Base-by-base conservation (phyloP, 64 coral and sea anemone genomes). In the Cladopsammia gracilis region DNA sequence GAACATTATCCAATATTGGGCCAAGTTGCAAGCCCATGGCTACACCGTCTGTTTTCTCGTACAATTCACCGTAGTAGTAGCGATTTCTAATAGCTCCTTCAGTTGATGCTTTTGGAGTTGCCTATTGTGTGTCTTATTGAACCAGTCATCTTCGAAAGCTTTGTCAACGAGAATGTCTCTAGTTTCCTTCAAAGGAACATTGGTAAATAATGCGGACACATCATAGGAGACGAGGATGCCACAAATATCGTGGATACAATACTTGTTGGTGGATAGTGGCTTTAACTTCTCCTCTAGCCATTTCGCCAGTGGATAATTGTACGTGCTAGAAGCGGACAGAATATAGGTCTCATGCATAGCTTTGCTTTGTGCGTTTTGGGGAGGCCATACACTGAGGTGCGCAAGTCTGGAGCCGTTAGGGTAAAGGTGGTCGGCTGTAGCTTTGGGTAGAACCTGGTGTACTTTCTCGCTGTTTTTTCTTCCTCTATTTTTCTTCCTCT, bases 401-500 rank as follows among this genome's bases (percentile, higher is more conserved):
- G 45, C 82, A 0, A 86, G 42, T 53, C 46, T 86, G 12, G 62
- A 86, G 7, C 62, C 42, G n/a, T 68, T 86, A 20, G 62, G 44
- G 23, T 16, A 25, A 69, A 70, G 82, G 22, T 62, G 43, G 3
- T 86, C 60, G 16, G 82, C 46, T 10, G 50, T 51, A 15, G 82
- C 62, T 47, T 68, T 54, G 4, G 82, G 82, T 11, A 86, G 62
- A 69, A 86, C 70, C 50, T 70, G 18, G 45, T 68, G 62, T 50
- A 86, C 64, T 4, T 20, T 84, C 60, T 64, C 64, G 58, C 42
- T 84, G 42, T 23, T 84, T 84, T n/a, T n/a, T n/a, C n/a, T n/a
- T n/a, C n/a, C n/a, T n/a, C n/a, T n/a, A n/a, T n/a, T n/a, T n/a
- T 84, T 66, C 78, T 62, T 82, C 62, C 78, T 82, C 54, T 47